Percentiles rank a stretch among this genome's conserved stretches.
Evolutionary conservation across 2,113 vertebrate genomes (phyloP).

Genomic region (Brachyhypopomus occidentalis): DNA sequence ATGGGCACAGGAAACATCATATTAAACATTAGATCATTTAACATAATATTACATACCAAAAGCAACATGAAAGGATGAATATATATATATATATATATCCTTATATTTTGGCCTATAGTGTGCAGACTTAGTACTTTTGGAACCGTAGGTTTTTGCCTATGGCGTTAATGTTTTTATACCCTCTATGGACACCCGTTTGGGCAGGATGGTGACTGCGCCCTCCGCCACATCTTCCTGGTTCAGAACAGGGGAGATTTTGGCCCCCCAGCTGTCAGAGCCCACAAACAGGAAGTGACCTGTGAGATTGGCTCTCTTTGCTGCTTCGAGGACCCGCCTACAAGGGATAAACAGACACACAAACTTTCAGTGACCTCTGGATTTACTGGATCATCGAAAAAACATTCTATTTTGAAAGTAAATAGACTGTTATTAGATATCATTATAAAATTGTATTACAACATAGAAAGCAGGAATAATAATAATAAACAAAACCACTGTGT

Average conservation of each 20-base stretch:
- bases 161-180: slow-evolving; percentile 66
- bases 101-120: too few species aligned
- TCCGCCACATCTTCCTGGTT: slow-evolving; percentile 76
- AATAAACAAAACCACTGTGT: too few species aligned
- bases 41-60: too few species aligned
- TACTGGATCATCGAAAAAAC: neutral
- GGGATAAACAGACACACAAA: slow-evolving; percentile 14
- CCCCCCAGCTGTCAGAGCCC: slow-evolving; percentile 77
- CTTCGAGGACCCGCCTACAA: slow-evolving; percentile 80
- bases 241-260: slow-evolving; percentile 72
- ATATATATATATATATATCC: too few species aligned
- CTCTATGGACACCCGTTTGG: slow-evolving; percentile 75
- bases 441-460: too few species aligned
- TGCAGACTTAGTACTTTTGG: too few species aligned
- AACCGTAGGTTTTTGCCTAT: too few species aligned
- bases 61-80: too few species aligned
- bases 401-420: neutral
- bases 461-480: too few species aligned
- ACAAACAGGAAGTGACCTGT: slow-evolving; percentile 81
- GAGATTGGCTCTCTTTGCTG: slow-evolving; percentile 81
- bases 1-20: too few species aligned
- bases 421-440: too few species aligned
- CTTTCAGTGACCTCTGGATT: neutral
- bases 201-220: slow-evolving; percentile 75
- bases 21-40: too few species aligned